Conservation (phyloP, 2,797 vertebrate genomes). For the Triplophysa bombifrons region DNA sequence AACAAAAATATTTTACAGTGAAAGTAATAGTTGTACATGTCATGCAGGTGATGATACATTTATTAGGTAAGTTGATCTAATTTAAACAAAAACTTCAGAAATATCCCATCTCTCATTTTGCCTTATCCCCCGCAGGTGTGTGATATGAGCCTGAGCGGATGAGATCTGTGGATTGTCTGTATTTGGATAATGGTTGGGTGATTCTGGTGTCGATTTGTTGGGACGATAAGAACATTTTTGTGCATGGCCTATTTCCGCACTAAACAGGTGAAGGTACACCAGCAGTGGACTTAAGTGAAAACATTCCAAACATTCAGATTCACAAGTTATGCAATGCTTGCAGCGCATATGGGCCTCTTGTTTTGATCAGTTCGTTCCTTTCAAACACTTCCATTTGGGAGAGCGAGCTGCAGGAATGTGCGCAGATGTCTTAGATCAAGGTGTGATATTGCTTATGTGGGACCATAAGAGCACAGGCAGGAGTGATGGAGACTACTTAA, state of each 20-base stretch:
- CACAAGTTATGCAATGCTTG: conserved; percentile 47
- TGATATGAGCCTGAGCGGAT: not conserved
- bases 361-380: conserved; percentile 37
- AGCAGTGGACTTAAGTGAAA: conserved; percentile 18
- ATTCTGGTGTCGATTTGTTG: conserved; percentile 1
- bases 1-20: not conserved
- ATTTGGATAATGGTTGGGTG: conserved; percentile 22
- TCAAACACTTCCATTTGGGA: conserved; percentile 40
- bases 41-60: not conserved
- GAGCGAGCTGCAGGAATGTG: conserved; percentile 54
- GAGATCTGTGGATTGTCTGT: conserved; percentile 20
- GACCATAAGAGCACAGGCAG: conserved; percentile 21
- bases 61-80: not conserved
- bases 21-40: not conserved
- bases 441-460: conserved; percentile 41
- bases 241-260: conserved; percentile 2
- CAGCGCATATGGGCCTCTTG: conserved; percentile 42
- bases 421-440: conserved; percentile 55
- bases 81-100: not conserved
- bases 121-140: conserved; percentile 17
- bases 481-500: conserved; percentile 23
- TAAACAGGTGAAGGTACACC: conserved; percentile 56
- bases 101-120: not conserved
- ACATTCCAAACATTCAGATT: conserved; percentile 59
- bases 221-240: conserved; percentile 29